These are phyloP conservation scores for Aldabrachelys gigantea DNA, from an alignment of 2,113 vertebrate species.

Conservation along the genomic window DNA sequence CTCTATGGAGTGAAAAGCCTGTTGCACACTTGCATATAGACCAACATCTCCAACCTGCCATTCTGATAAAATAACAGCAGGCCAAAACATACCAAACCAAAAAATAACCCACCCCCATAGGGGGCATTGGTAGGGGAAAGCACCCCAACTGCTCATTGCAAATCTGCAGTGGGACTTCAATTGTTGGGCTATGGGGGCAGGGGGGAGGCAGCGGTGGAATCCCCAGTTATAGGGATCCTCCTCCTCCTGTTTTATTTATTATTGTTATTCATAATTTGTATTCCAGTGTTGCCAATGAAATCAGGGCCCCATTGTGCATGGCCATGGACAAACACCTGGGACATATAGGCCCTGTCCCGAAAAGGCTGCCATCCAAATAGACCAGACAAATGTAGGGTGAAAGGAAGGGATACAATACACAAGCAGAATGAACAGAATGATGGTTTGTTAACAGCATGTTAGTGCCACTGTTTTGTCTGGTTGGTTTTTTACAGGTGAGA, in stretches of 20 bases:
- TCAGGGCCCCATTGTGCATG: background rate
- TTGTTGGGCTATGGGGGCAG: background rate
- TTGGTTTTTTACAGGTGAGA: background rate
- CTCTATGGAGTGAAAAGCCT: background rate
- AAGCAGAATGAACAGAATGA: background rate
- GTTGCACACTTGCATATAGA: background rate
- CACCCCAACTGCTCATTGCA: background rate
- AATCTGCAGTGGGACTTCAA: background rate
- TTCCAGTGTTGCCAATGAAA: conserved; percentile 15
- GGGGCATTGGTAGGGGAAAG: background rate
- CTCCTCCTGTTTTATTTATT: background rate
- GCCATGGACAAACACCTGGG: background rate
- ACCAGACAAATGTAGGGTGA: conserved; percentile 15
- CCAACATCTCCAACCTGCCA: background rate
- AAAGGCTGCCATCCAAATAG: conserved; percentile 13
- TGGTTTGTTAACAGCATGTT: background rate
- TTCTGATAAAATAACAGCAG: background rate
- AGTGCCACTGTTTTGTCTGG: background rate
- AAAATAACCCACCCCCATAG: background rate
- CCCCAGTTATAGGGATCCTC: background rate
- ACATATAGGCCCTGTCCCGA: conserved; percentile 13
- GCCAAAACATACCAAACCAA: background rate
- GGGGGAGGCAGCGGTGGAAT: background rate
- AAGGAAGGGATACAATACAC: background rate
- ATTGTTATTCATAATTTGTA: background rate